Percentiles rank a stretch among this genome's conserved stretches.
These are phyloP conservation scores for Reticulitermes lucifugus DNA, from an alignment of 2,888 invertebrate species.

Conservation along the genomic window DNA sequence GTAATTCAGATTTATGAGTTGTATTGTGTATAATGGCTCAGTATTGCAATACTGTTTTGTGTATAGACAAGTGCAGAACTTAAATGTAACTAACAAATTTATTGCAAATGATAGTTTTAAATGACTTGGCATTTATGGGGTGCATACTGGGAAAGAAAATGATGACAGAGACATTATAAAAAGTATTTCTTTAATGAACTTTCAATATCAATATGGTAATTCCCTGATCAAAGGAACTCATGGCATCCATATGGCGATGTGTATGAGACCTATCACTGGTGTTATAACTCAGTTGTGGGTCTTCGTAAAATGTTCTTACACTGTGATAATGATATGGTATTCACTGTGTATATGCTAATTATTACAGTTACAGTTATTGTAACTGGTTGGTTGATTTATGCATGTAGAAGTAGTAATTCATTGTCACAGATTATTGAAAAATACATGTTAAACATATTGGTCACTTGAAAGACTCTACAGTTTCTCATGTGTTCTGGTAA, in stretches of 20 bases:
- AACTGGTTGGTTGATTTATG: not conserved
- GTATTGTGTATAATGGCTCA: not conserved
- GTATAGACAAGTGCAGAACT: not conserved
- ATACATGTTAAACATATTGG: not conserved
- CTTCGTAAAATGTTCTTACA: not conserved
- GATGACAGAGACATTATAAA: not conserved
- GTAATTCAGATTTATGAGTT: not conserved
- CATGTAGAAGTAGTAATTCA: not conserved
- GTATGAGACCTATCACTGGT: not conserved
- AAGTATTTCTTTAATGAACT: not conserved
- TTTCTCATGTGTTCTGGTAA: not conserved
- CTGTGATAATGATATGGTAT: not conserved
- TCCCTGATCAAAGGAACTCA: not conserved
- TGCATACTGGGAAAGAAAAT: not conserved
- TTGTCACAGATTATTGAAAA: not conserved
- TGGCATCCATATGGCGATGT: not conserved
- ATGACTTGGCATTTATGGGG: not conserved
- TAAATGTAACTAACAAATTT: not conserved
- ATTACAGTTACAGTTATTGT: not conserved
- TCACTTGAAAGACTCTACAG: not conserved
- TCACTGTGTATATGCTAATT: not conserved
- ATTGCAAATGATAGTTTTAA: not conserved
- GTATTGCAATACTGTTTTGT: not conserved
- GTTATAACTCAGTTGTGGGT: not conserved
- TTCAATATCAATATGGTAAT: not conserved